phyloP scores from a whole-genome alignment of 2,113 vertebrate genomes.

The Podilymbus podiceps region DNA sequence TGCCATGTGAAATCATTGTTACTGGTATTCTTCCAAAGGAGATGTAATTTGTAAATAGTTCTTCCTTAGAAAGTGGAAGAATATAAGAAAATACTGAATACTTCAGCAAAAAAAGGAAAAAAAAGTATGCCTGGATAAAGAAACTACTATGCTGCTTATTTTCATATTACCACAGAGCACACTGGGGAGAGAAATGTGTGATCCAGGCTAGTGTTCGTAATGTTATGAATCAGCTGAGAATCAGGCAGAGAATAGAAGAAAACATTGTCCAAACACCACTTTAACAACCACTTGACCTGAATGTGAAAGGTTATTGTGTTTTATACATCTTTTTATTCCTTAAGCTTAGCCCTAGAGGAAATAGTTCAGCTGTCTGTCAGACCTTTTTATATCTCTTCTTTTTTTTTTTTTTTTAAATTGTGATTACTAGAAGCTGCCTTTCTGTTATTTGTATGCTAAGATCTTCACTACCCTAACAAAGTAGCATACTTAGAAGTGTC shows the following conservation, averaged over 20 bases:
- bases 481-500: background rate
- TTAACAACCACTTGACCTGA: constrained; percentile 55
- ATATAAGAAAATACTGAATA: constrained; percentile 31
- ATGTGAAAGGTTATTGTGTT: constrained; percentile 27
- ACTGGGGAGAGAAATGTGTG: constrained; percentile 25
- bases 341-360: constrained; percentile 5
- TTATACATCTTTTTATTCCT: constrained; percentile 18
- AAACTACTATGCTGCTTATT: constrained; percentile 15
- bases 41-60: constrained; percentile 27
- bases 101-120: constrained; percentile 33
- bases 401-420: background rate
- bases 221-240: constrained; percentile 44
- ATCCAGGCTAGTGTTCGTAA: background rate
- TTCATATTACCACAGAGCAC: constrained; percentile 11
- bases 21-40: background rate
- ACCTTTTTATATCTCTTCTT: background rate
- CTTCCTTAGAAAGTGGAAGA: constrained; percentile 45
- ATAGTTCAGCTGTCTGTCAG: constrained; percentile 34
- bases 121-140: background rate
- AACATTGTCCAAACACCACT: constrained; percentile 36
- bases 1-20: background rate
- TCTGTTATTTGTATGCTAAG: background rate
- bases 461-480: constrained; percentile 8
- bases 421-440: background rate
- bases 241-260: background rate